Evolutionary conservation across 2,888 invertebrate genomes (phyloP), one percentile per base, ranked within the genome.

Genomic region (Erebia palarica): DNA sequence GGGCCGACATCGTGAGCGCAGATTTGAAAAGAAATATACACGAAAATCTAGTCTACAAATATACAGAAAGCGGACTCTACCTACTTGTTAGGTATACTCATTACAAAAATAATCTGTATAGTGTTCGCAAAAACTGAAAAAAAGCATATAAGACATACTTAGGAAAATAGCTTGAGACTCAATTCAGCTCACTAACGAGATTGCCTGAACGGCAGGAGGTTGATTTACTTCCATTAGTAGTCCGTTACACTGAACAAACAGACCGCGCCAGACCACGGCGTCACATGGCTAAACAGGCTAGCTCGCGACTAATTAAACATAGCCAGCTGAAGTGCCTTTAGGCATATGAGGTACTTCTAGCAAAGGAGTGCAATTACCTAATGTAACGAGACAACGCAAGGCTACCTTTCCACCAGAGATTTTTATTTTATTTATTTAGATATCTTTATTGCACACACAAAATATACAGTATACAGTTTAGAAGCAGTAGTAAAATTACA

Each of bases 221-320:
- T 88, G 87, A 90, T 91, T 90, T 88, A 86, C 83, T 85, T 86
- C 83, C 82, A 87, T 86, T 86, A 88, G 84, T 80, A 81, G 63
- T 21, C 18, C 83, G 84, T 84, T 86, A 84, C 87, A 85, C 82
- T 83, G 84, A 81, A 80, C 83, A 79, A 80, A 77, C 78, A 78
- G 82, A 84, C 85, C 86, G 81, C 83, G 18, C 16, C 72, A 71
- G 76, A 79, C 82, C 83, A 76, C 82, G 84, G 74, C 83, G 82
- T 83, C 72, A 74, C 70, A 69, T 71, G 69, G 71, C 57, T 58
- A 13, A 14, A 65, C 69, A 68, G 70, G 68, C 72, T 61, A 67
- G 53, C 61, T 49, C 0, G 47, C 47, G 63, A 63, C 63, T 63
- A 63, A 63, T 63, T 63, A 63, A 63, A 63, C 63, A 63, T 49